These are phyloP conservation scores for Agelaius tricolor DNA, from an alignment of 2,113 vertebrate species.

Conservation along the genomic window DNA sequence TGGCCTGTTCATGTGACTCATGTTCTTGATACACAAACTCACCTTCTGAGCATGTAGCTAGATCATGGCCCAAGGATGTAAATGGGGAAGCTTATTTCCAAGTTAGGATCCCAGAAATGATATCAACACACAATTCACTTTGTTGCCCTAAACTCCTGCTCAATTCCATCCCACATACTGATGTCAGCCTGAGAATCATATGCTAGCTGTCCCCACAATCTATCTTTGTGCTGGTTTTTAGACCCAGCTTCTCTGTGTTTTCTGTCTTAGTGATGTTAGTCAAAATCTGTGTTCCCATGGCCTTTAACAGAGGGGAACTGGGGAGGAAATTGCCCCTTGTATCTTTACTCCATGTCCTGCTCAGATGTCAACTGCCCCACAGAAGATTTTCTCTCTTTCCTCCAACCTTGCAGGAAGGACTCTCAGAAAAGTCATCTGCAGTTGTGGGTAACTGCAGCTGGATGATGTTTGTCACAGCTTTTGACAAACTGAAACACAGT, in stretches of 20 bases:
- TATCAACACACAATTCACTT: not conserved
- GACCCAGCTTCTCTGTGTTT: not conserved
- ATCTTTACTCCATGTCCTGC: not conserved
- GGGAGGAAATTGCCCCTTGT: not conserved
- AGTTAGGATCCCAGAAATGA: not conserved
- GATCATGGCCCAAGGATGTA: not conserved
- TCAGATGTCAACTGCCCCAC: not conserved
- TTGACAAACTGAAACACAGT: not conserved
- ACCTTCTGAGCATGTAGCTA: not conserved
- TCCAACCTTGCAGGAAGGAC: not conserved
- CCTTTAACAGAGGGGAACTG: not conserved
- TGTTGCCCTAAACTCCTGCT: not conserved
- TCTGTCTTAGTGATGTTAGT: not conserved
- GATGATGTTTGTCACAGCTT: not conserved
- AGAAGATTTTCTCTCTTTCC: not conserved
- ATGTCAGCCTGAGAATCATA: not conserved
- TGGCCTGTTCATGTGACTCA: not conserved
- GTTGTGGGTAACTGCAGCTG: not conserved
- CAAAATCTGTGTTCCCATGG: not conserved
- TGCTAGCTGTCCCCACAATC: not conserved
- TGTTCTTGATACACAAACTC: not conserved
- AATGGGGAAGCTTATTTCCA: not conserved
- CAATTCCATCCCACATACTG: accelerated
- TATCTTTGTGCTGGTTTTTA: not conserved
- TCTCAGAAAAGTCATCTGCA: not conserved